A percentile compares a stretch with the other conserved stretches of the same genome.
Evolutionary conservation across 2,113 vertebrate species (phyloP).

Genomic region (Paraplagusia blochii): DNA sequence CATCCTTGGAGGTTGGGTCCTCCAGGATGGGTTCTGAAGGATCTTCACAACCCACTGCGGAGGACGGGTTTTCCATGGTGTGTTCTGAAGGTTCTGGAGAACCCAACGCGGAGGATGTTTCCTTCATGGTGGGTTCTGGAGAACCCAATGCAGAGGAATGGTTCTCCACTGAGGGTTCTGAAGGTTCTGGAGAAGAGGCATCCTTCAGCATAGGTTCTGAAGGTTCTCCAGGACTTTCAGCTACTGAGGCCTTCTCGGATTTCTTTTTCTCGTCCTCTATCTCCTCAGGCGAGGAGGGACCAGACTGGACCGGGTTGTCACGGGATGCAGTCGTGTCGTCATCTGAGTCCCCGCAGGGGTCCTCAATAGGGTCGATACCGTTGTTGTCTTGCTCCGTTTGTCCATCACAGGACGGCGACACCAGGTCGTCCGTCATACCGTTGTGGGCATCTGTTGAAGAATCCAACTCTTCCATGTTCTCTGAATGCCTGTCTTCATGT

Average conservation of each 20-base stretch:
- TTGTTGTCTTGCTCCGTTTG: slow-evolving; percentile 17
- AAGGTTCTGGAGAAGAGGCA: too few relatives aligned
- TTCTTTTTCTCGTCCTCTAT: slow-evolving; percentile 4
- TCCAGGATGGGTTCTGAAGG: slow-evolving; percentile 5
- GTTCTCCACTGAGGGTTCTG: too few relatives aligned
- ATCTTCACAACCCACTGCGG: too few relatives aligned
- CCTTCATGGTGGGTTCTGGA: too few relatives aligned
- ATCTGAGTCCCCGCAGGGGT: slow-evolving; percentile 14
- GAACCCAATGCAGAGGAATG: too few relatives aligned
- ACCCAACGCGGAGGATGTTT: too few relatives aligned
- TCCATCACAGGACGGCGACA: slow-evolving; percentile 38
- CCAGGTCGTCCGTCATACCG: slow-evolving; percentile 10
- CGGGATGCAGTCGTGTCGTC: slow-evolving; percentile 2
- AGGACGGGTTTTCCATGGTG: too few relatives aligned
- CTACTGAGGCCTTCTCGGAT: slow-evolving; percentile 6
- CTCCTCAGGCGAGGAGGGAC: slow-evolving; percentile 18
- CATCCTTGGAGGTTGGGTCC: slow-evolving; percentile 74
- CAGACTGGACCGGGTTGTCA: slow-evolving; percentile 7
- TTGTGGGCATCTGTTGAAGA: slow-evolving; percentile 24
- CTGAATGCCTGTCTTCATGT: slow-evolving; percentile 23
- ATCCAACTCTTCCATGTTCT: slow-evolving; percentile 8
- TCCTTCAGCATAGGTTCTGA: background rate
- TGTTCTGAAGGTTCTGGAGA: too few relatives aligned
- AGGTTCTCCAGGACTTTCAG: slow-evolving; percentile 29
- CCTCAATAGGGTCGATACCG: slow-evolving; percentile 15